A percentile compares a stretch with the other conserved stretches of the same genome.
phyloP scores from a whole-genome alignment of 2,113 vertebrate species.

The Urocolius indicus region DNA sequence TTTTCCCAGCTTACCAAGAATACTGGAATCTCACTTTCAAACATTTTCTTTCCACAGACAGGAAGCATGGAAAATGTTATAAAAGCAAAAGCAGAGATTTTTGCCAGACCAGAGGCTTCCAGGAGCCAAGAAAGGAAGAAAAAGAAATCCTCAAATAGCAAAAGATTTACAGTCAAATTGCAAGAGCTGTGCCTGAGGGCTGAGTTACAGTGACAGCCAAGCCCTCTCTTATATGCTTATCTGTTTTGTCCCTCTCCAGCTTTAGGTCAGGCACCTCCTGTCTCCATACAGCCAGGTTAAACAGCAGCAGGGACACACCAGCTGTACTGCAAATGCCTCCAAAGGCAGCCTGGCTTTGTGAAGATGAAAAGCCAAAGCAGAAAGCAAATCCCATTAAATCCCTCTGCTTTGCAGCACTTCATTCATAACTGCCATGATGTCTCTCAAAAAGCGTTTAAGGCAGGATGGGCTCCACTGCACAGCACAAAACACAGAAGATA shows the following conservation, averaged over 20 bases:
- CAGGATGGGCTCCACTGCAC: neutral
- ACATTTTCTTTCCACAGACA: neutral
- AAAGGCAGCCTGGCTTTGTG: neutral
- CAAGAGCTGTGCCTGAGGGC: neutral
- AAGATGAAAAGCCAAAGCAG: neutral
- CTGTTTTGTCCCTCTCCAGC: too few species aligned
- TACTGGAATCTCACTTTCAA: neutral
- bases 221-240: too few species aligned
- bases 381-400: neutral
- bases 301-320: neutral
- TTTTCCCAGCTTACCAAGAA: neutral
- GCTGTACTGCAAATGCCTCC: neutral
- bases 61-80: neutral
- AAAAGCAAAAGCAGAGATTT: conserved; percentile 9
- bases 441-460: neutral
- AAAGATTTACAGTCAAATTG: neutral
- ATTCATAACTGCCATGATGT: neutral
- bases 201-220: neutral
- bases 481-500: neutral
- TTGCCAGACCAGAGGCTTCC: neutral
- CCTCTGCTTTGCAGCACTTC: neutral
- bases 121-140: neutral
- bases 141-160: neutral
- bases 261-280: too few species aligned
- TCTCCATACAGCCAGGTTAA: neutral